Evolutionary conservation across 2,888 invertebrate species (phyloP), one percentile per base, ranked within the genome.

Genomic region (Leucophora obtusa): DNA sequence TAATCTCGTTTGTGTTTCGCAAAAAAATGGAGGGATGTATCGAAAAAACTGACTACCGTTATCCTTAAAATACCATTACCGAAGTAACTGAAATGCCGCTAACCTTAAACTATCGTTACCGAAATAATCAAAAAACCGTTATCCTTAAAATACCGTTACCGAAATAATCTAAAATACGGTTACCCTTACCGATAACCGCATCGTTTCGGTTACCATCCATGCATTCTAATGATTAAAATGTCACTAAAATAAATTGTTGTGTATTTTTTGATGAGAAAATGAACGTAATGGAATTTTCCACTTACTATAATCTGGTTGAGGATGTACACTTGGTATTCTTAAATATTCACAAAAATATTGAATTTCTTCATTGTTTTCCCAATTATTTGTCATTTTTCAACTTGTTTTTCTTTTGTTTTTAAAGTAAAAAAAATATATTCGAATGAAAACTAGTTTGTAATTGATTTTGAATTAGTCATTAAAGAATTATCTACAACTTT

Each of bases 241-340:
- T n/a, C n/a, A n/a, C 2, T 21, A 21, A 21, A 21, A 21, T 28
- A 38, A 38, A 14, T 38, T 14, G 1, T 4, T 35, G 35, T 35
- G 35, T 3, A 38, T 38, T 38, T 38, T 28, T 28, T 4, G 3
- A 6, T 28, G 4, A 28, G 6, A 63, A n/a, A 65, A 33, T 33
- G 1, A 35, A n/a, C 11, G 6, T 51, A n/a, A 11, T 14, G 17
- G 38, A 43, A 47, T 15, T 47, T 47, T 47, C 43, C 43, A 47
- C 65, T 93, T 91, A 96, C 97, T 94, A 89, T 98, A 98, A 89
- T 97, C 93, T 6, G 97, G 92, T 86, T 95, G 91, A 0, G 98
- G 97, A 86, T 97, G 97, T 0, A 97, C 96, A 69, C 96, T 96
- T 9, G 96, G 95, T 85, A 97, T 96, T 83, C 93, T 92, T 68